Conservation (phyloP, 2,113 vertebrate genomes). For the Leucopsar rothschildi region DNA sequence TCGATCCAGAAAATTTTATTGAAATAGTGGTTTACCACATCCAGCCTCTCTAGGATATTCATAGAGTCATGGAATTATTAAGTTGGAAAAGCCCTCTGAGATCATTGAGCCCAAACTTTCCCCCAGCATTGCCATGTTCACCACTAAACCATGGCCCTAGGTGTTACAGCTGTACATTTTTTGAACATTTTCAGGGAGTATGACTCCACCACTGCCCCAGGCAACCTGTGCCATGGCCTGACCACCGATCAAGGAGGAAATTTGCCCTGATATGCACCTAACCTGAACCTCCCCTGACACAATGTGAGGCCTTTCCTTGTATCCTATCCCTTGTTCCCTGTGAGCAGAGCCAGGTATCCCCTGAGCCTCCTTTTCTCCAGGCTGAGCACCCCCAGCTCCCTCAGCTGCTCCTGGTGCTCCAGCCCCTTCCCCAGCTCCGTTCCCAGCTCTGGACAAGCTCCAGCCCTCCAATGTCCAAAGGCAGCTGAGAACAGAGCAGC, state of each 20-base stretch:
- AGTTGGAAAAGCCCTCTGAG: not conserved
- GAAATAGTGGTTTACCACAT: not conserved
- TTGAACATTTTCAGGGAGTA: not conserved
- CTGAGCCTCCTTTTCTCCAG: not conserved
- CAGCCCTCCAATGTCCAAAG: not conserved
- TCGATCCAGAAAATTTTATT: not conserved
- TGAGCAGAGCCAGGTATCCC: not conserved
- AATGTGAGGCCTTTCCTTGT: not conserved
- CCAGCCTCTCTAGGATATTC: not conserved
- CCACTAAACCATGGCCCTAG: not conserved
- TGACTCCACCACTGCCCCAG: not conserved
- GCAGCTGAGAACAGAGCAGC: rapidly evolving
- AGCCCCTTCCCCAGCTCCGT: not conserved
- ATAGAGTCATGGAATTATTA: not conserved
- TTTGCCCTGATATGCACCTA: not conserved
- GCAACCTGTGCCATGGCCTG: not conserved
- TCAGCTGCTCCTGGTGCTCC: not conserved
- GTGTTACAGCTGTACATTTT: not conserved
- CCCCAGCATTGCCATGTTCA: not conserved
- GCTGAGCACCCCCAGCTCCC: not conserved
- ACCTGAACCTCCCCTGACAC: not conserved
- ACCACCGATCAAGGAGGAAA: not conserved
- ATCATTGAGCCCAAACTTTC: not conserved
- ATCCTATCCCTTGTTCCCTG: not conserved
- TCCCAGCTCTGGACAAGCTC: rapidly evolving